Percentiles rank a stretch among this genome's conserved stretches.
Conservation (phyloP, 2,113 vertebrate species). For the Eupsittula cactorum region DNA sequence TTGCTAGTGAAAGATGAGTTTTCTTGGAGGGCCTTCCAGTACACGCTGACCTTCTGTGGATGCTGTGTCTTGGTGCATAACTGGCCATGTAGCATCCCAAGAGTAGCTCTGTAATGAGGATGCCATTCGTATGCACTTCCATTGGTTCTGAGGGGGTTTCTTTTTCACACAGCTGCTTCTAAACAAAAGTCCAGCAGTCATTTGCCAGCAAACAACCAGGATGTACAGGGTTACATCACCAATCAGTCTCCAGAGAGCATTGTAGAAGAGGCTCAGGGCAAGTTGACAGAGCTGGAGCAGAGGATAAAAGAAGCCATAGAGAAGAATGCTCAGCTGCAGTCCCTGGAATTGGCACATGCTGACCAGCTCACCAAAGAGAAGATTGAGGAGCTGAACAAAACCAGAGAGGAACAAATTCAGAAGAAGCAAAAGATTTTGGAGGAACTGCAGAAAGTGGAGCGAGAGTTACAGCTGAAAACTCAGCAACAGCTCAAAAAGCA, state of each 20-base stretch:
- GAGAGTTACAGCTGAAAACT: slow-evolving; percentile 98
- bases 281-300: slow-evolving; percentile 98
- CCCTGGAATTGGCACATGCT: slow-evolving; percentile 96
- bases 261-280: slow-evolving; percentile 99
- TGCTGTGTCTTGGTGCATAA: slow-evolving; percentile 64
- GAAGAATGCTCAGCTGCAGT: slow-evolving; percentile 96
- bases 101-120: slow-evolving; percentile 79
- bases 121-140: slow-evolving; percentile 81
- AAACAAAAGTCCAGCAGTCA: slow-evolving; percentile 95
- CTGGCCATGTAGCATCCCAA: slow-evolving; percentile 65
- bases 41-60: slow-evolving; percentile 57
- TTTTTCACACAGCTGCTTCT: slow-evolving; percentile 89
- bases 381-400: slow-evolving; percentile 99
- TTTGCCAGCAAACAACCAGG: slow-evolving; percentile 84
- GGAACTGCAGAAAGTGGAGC: slow-evolving; percentile 98
- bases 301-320: slow-evolving; percentile 99
- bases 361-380: slow-evolving; percentile 99
- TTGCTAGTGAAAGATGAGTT: slow-evolving; percentile 34
- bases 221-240: slow-evolving; percentile 87
- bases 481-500: slow-evolving; percentile 99
- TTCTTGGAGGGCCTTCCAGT: slow-evolving; percentile 29
- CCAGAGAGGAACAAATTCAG: slow-evolving; percentile 98
- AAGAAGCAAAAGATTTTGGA: slow-evolving; percentile 99
- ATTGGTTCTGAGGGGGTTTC: slow-evolving; percentile 85
- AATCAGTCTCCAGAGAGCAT: slow-evolving; percentile 99